A percentile compares a stretch with the other conserved stretches of the same genome.
Conservation (phyloP, 1,140 invertebrate genomes). For the Agrilus planipennis region DNA sequence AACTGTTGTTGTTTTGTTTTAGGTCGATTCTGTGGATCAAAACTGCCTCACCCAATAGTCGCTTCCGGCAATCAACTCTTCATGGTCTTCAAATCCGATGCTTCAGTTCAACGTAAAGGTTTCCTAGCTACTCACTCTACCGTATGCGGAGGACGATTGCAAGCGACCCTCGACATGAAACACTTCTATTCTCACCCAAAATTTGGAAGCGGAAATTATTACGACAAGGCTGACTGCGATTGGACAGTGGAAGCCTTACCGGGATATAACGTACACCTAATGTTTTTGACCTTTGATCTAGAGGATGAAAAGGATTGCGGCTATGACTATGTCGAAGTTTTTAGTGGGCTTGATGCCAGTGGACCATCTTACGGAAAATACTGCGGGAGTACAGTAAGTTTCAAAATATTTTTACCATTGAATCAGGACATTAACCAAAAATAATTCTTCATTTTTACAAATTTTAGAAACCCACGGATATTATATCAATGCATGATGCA, state of each 20-base stretch:
- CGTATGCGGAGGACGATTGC: slow-evolving; percentile 83
- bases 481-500: slow-evolving; percentile 77
- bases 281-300: slow-evolving; percentile 83
- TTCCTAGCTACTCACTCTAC: slow-evolving; percentile 69
- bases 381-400: slow-evolving; percentile 69
- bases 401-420: not conserved
- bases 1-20: no score
- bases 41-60: slow-evolving; percentile 79
- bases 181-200: slow-evolving; percentile 89
- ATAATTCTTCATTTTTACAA: slow-evolving; percentile 41
- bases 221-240: slow-evolving; percentile 80
- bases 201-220: slow-evolving; percentile 84
- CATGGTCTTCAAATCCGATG: slow-evolving; percentile 93
- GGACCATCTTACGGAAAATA: slow-evolving; percentile 68
- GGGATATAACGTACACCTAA: slow-evolving; percentile 68
- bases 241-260: slow-evolving; percentile 80
- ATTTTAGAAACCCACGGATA: slow-evolving; percentile 68
- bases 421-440: not conserved
- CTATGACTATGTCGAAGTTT: slow-evolving; percentile 90
- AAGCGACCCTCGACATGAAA: slow-evolving; percentile 60
- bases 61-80: slow-evolving; percentile 87
- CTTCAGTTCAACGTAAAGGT: slow-evolving; percentile 74
- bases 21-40: slow-evolving; percentile 86
- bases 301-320: slow-evolving; percentile 86
- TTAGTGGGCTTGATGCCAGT: slow-evolving; percentile 73